Base-by-base conservation (phyloP, 2,797 vertebrate genomes). In the Schizothorax lantsangensis region DNA sequence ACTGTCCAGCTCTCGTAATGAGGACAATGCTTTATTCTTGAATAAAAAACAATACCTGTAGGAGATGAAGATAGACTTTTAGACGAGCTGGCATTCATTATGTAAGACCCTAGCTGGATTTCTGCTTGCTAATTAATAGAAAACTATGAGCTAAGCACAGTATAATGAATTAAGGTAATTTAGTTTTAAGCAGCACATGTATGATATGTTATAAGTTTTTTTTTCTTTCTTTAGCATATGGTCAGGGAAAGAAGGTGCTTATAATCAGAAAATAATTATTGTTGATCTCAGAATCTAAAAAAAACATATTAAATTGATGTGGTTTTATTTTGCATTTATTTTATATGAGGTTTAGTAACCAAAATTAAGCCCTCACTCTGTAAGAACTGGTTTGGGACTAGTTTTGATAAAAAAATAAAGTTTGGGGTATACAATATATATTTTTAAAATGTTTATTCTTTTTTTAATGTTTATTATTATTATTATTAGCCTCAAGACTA, bases 1-100 rank as follows among this genome's bases (percentile, higher is more conserved):
- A 69, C 73, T 85, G 84, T 88, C 77, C 81, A 74, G 82, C 62
- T 75, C 86, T 88, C 17, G 83, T 33, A 52, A 66, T 36, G 4
- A 64, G 57, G 64, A 64, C 74, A 52, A 84, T 73, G 68, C 75
- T 77, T 87, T 71, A 80, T 88, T 74, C 72, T 79, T 40, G 26
- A 57, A 43, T 81, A 69, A 69, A 72, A 73, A 36, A 74, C 81
- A 74, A 84, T 49, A 49, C 40, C 30, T 47, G 10, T 45, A 84
- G 40, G 19, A 36, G 38, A 83, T 62, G 17, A 74, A 74, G 38
- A 62, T 17, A 45, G 26, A 57, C 6, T 43, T 62, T 83, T 30
- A 47, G 26, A 78, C 3, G 10, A 62, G 36, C 77, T 43, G 23
- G 14, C 14, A 49, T 36, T 84, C 7, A 75, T 57, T 75, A 12